Conservation (phyloP, 2,797 vertebrate species). For the Neopelma chrysocephalum region DNA sequence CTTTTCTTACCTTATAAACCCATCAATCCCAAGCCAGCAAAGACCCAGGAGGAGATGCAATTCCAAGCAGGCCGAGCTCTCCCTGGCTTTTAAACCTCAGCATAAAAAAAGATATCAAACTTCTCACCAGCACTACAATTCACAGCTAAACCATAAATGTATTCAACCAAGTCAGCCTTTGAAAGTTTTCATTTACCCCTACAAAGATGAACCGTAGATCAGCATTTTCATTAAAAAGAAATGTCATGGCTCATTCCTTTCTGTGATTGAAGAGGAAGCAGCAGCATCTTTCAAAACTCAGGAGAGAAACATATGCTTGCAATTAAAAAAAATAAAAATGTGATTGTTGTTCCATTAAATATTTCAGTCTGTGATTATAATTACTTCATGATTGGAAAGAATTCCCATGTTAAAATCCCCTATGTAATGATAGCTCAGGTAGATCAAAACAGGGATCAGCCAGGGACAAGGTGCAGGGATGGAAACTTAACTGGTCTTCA, state of each 20-base stretch:
- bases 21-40: background rate
- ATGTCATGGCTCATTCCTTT: slow-evolving; percentile 52
- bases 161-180: background rate
- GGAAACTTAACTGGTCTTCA: background rate
- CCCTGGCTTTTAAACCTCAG: background rate
- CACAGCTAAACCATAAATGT: background rate
- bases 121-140: background rate
- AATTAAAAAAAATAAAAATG: slow-evolving; percentile 49
- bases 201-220: slow-evolving; percentile 19
- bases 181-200: slow-evolving; percentile 16
- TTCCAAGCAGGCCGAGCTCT: background rate
- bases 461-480: background rate
- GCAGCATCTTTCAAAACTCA: slow-evolving; percentile 47
- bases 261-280: slow-evolving; percentile 30
- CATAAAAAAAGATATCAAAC: background rate
- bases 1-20: background rate
- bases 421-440: background rate
- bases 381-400: slow-evolving; percentile 31
- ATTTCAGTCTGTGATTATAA: slow-evolving; percentile 38
- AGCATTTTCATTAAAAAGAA: slow-evolving; percentile 61
- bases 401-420: background rate
- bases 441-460: background rate
- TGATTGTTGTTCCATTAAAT: slow-evolving; percentile 39
- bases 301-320: slow-evolving; percentile 20
- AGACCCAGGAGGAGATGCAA: background rate